phyloP scores from a whole-genome alignment of 1,140 invertebrate genomes.

The Bombus waltoni region DNA sequence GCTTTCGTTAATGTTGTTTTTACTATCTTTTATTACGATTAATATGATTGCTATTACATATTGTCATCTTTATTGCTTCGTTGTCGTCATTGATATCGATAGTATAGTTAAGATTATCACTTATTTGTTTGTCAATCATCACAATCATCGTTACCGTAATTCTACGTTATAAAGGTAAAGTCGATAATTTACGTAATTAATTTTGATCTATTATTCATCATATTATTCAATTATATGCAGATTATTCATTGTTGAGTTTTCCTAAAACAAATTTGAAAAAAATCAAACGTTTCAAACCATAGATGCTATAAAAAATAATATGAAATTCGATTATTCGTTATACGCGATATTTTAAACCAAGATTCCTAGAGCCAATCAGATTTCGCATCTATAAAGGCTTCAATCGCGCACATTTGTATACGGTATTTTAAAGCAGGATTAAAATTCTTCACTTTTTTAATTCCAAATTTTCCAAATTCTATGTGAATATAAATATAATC shows the following conservation, averaged over 20 bases:
- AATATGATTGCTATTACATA: not conserved
- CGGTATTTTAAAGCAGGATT: not conserved
- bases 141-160: not conserved
- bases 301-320: not conserved
- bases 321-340: not conserved
- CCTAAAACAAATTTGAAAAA: not conserved
- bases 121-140: not conserved
- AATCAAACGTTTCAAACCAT: not conserved
- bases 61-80: not conserved
- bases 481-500: not conserved
- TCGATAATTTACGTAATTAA: not conserved
- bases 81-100: not conserved
- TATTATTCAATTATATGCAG: not conserved
- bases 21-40: not conserved
- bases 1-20: constrained; percentile 12
- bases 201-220: not conserved
- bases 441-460: not conserved
- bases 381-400: not conserved
- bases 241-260: not conserved
- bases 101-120: not conserved
- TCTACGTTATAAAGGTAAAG: not conserved
- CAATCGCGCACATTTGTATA: not conserved
- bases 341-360: not conserved
- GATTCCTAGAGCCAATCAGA: not conserved
- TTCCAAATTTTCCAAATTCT: not conserved